Evolutionary conservation across 2,797 vertebrate genomes (phyloP).

Genomic region (Poecilia velifera): DNA sequence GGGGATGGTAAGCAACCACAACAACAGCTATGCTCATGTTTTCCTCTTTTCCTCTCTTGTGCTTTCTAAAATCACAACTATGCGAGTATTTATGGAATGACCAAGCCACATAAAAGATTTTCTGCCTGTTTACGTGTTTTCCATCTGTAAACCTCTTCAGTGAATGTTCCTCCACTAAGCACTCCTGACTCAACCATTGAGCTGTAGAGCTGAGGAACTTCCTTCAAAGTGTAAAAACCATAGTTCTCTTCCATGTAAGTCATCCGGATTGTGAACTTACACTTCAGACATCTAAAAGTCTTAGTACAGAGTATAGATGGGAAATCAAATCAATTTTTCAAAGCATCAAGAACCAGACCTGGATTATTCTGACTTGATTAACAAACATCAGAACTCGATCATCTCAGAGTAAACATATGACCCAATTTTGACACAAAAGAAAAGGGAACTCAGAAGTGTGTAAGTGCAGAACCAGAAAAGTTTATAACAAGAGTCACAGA

Average conservation of each 20-base stretch:
- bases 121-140: not conserved
- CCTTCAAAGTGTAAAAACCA: not conserved
- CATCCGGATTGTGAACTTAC: not conserved
- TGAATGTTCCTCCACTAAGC: not conserved
- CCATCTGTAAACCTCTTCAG: not conserved
- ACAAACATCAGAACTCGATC: not conserved
- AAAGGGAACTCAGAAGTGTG: not conserved
- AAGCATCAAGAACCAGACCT: not conserved
- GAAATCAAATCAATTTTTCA: not conserved
- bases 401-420: not conserved
- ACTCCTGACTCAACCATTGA: not conserved
- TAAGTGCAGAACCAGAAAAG: not conserved
- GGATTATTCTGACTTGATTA: not conserved
- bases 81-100: constrained; percentile 19
- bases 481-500: not conserved
- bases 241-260: not conserved
- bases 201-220: not conserved
- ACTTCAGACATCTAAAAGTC: not conserved
- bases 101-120: not conserved
- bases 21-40: not conserved
- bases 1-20: constrained; percentile 9
- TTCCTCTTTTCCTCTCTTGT: not conserved
- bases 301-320: not conserved
- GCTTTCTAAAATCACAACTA: constrained; percentile 2
- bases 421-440: not conserved